phyloP scores from a whole-genome alignment of 35 echinoderm and acorn worm genomes.

The Lytechinus variegatus region DNA sequence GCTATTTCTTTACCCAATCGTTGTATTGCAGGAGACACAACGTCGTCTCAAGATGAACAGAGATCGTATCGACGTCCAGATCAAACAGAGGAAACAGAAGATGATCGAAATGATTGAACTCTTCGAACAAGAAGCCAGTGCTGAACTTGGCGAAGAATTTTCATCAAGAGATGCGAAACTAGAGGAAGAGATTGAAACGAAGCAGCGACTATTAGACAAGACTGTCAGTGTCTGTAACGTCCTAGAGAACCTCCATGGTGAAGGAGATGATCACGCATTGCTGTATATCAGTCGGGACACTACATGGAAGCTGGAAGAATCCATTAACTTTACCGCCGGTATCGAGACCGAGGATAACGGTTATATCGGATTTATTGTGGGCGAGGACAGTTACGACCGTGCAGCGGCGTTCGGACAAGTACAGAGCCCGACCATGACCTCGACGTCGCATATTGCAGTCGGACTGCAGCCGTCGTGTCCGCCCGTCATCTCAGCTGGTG shows the following conservation, averaged over 20 bases:
- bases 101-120: conserved; percentile 71
- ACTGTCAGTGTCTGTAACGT: conserved; percentile 88
- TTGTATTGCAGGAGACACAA: conserved; percentile 60
- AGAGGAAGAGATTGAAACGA: conserved; percentile 70
- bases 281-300: conserved; percentile 85
- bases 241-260: conserved; percentile 80
- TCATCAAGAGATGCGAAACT: conserved; percentile 58
- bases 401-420: conserved; percentile 48
- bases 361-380: conserved; percentile 67
- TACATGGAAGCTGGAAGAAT: conserved; percentile 77
- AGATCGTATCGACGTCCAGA: conserved; percentile 60
- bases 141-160: conserved; percentile 77
- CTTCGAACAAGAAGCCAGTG: conserved; percentile 69
- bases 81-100: conserved; percentile 65
- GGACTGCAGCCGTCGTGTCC: conserved; percentile 46
- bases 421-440: conserved; percentile 50
- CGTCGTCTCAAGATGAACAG: conserved; percentile 66
- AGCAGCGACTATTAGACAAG: conserved; percentile 79
- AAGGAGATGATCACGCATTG: conserved; percentile 84
- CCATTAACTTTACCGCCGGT: conserved; percentile 54
- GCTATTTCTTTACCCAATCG: too few species aligned
- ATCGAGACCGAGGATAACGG: conserved; percentile 78
- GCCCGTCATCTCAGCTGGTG: conserved; percentile 62
- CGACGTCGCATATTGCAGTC: conserved; percentile 40
- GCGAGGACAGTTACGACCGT: conserved; percentile 51